These are phyloP conservation scores for Lucilia sericata DNA, from an alignment of 1,140 invertebrate genomes.

Conservation along the genomic window DNA sequence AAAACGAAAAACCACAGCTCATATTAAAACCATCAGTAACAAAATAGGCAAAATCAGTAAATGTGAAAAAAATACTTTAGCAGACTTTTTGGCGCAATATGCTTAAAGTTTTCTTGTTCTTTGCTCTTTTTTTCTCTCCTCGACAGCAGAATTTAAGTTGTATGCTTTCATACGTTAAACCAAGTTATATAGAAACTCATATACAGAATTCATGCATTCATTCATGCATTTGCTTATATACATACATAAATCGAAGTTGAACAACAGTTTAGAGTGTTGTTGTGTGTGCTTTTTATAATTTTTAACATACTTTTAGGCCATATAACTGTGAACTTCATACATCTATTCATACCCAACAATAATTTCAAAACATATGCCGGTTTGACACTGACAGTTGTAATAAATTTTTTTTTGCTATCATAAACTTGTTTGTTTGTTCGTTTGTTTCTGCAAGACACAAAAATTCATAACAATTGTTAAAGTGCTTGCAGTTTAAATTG, in stretches of 20 bases:
- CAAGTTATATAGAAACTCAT: constrained; percentile 5
- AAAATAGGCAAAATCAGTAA: background rate
- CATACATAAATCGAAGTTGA: background rate
- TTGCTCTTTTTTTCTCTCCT: background rate
- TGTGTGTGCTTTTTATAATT: background rate
- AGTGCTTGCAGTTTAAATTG: no score
- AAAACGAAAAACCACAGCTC: constrained; percentile 3
- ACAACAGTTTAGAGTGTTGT: no score
- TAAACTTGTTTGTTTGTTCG: no score
- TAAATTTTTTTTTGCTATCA: background rate
- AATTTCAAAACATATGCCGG: background rate
- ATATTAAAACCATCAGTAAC: background rate
- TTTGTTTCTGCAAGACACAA: no score
- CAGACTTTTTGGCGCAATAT: constrained; percentile 22
- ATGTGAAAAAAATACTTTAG: background rate
- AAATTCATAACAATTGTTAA: no score
- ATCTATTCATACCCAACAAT: background rate
- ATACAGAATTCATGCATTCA: background rate
- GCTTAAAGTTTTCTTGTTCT: background rate
- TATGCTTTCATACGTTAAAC: background rate
- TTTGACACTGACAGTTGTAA: constrained; percentile 17
- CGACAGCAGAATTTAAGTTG: background rate
- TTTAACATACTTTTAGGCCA: background rate
- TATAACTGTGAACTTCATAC: background rate
- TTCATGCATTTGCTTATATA: no score